Evolutionary conservation across 2,888 invertebrate species (phyloP), one percentile per base, ranked within the genome.

Genomic region (Hoplodrina blanda): DNA sequence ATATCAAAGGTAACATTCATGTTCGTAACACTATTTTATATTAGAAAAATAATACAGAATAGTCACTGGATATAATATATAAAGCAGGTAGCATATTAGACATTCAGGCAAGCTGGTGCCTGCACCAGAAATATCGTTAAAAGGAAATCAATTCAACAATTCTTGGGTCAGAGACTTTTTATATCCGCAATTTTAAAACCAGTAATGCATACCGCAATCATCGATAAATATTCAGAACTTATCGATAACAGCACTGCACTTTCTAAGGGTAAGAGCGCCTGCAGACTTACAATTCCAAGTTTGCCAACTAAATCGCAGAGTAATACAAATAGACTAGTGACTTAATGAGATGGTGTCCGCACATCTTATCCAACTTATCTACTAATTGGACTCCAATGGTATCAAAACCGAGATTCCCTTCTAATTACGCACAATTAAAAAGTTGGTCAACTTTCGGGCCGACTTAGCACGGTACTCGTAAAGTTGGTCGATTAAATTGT

Each of bases 1-100:
- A 87, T 92, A 91, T 89, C 86, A 92, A 91, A 89, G 90, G 87
- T 93, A 92, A 92, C 89, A 90, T 91, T 91, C 72, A 88, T 79
- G 87, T 77, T 61, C 11, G 87, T 90, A 87, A 85, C 85, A 84
- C 83, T 85, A 88, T 86, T 73, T 76, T 56, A 75, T 76, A 62
- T 49, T 76, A 84, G 80, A 85, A 87, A 87, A 89, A 88, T 82
- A 83, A 79, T 82, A 72, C 79, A 84, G 78, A 87, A 83, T 83
- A 86, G 73, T 88, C 86, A 91, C 86, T 89, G 88, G 86, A 74
- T 65, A 80, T 76, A 73, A 76, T 61, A 71, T 66, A 0, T 61
- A 63, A 69, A 66, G 54, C 66, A 81, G 66, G 50, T 62, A 66
- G 20, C 46, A 11, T 41, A 63, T 53, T 13, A 46, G 44, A 50